A percentile compares a stretch with the other conserved stretches of the same genome.
phyloP scores from a whole-genome alignment of 1,140 invertebrate species.

The Dryas iulia region DNA sequence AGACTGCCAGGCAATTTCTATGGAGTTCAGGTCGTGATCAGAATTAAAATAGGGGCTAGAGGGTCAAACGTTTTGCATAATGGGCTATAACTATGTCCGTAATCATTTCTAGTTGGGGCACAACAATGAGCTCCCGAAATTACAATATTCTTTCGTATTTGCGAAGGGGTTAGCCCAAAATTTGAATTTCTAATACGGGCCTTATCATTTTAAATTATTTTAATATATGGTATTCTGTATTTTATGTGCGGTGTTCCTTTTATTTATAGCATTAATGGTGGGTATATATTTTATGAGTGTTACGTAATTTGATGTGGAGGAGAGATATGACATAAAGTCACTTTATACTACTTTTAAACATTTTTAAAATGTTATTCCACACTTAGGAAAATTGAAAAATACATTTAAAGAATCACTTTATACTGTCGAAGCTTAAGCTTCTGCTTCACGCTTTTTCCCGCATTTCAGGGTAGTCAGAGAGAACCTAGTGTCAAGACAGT shows the following conservation, averaged over 20 bases:
- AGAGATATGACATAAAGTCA: too few species aligned
- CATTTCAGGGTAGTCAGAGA: too few species aligned
- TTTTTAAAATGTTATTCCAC: too few species aligned
- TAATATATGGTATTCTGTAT: not conserved
- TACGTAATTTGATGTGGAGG: too few species aligned
- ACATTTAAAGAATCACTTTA: too few species aligned
- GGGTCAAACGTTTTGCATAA: constrained; percentile 4
- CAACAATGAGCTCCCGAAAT: not conserved
- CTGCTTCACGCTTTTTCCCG: too few species aligned
- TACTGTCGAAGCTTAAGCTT: too few species aligned
- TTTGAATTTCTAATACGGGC: not conserved
- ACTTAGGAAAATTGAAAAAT: too few species aligned
- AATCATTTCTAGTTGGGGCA: constrained; percentile 1
- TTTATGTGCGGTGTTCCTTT: not conserved
- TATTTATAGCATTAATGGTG: not conserved
- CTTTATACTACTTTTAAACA: too few species aligned
- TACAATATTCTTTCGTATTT: not conserved
- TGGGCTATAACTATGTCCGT: not conserved
- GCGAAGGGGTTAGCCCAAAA: not conserved
- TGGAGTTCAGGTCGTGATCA: not conserved
- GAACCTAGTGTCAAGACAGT: too few species aligned
- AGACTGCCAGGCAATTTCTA: not conserved
- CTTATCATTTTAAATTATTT: not conserved
- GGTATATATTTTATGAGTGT: too few species aligned
- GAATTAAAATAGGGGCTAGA: not conserved